Evolutionary conservation across 2,888 invertebrate genomes (phyloP).

Genomic region (Eupithecia dodoneata): DNA sequence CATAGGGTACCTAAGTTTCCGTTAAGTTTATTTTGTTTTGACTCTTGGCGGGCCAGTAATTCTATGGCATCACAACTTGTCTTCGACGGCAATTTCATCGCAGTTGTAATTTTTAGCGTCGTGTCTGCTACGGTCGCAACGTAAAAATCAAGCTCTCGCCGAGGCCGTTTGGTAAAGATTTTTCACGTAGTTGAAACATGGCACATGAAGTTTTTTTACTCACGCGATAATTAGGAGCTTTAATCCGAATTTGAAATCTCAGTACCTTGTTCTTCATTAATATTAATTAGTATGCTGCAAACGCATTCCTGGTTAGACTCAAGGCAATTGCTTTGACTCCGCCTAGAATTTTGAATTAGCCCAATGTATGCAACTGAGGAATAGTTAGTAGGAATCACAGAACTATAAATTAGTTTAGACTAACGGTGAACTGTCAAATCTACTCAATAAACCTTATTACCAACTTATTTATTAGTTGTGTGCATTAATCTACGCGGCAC

Average conservation of each 20-base stretch:
- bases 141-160: too few relatives aligned
- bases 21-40: too few relatives aligned
- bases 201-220: neutral
- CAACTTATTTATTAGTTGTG: slow-evolving; percentile 39
- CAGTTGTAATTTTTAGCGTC: neutral
- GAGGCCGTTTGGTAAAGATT: too few relatives aligned
- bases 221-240: slow-evolving; percentile 3
- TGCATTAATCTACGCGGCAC: slow-evolving; percentile 35
- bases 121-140: neutral
- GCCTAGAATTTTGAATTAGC: slow-evolving; percentile 15
- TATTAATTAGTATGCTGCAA: slow-evolving; percentile 14
- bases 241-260: slow-evolving; percentile 3
- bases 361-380: slow-evolving; percentile 26
- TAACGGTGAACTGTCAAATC: slow-evolving; percentile 45
- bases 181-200: too few relatives aligned
- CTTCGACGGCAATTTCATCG: neutral
- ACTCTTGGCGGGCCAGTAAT: too few relatives aligned
- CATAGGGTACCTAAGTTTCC: too few relatives aligned
- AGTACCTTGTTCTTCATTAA: slow-evolving; percentile 13
- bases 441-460: slow-evolving; percentile 46
- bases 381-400: slow-evolving; percentile 39
- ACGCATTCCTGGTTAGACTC: slow-evolving; percentile 2
- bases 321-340: slow-evolving; percentile 12
- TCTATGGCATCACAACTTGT: neutral
- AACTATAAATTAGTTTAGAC: slow-evolving; percentile 39